phyloP scores from a whole-genome alignment of 2,888 invertebrate genomes.

The Ornithoptera priamus region DNA sequence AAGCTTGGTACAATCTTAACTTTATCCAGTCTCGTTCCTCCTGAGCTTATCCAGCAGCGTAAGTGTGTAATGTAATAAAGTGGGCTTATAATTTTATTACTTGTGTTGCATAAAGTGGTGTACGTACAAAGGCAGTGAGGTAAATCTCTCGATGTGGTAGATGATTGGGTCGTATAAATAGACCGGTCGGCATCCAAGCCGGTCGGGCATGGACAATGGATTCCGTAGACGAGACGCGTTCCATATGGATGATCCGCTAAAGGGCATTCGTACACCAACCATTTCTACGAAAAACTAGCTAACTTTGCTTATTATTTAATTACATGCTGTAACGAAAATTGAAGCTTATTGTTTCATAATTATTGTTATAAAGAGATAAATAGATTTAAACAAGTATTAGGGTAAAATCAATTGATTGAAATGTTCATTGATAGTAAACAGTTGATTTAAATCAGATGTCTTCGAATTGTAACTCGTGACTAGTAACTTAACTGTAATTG shows the following conservation, averaged over 20 bases:
- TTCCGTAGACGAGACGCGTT: conserved; percentile 72
- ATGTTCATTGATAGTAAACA: neutral
- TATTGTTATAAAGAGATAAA: neutral
- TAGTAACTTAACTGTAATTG: conserved; percentile 15
- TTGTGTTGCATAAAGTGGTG: conserved; percentile 35
- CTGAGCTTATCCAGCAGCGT: neutral
- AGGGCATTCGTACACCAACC: conserved; percentile 57
- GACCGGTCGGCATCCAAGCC: conserved; percentile 55
- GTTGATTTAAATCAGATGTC: neutral
- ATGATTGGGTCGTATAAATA: conserved; percentile 70
- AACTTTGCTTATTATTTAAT: conserved; percentile 3
- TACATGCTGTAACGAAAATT: neutral
- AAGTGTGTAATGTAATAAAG: conserved; percentile 10
- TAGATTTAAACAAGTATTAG: neutral
- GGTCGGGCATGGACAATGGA: conserved; percentile 69
- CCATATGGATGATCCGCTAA: conserved; percentile 74
- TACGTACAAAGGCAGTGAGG: conserved; percentile 44
- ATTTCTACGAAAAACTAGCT: conserved; percentile 14
- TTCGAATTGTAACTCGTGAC: conserved; percentile 16
- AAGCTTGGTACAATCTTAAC: neutral
- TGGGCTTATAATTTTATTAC: conserved; percentile 20
- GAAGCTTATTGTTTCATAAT: neutral
- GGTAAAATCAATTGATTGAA: neutral
- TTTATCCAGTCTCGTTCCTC: neutral
- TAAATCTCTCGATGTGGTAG: conserved; percentile 55